Evolutionary conservation across 2,888 invertebrate genomes (phyloP).

Genomic region (Therioaphis trifolii): DNA sequence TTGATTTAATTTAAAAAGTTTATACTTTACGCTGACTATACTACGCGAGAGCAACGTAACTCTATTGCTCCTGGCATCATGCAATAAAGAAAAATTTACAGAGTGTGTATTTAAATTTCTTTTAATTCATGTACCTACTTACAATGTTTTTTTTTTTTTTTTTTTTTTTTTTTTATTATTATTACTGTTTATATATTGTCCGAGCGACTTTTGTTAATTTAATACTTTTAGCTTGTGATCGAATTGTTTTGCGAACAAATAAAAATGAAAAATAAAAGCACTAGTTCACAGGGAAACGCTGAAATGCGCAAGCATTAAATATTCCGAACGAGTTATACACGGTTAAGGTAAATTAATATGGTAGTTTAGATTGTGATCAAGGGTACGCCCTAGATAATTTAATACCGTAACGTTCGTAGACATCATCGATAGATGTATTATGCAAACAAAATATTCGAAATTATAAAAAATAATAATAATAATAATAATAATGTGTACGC

Average conservation of each 20-base stretch:
- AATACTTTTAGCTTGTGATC: too few species aligned
- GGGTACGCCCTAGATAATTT: background rate
- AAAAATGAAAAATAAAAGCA: too few species aligned
- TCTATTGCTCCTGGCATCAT: background rate
- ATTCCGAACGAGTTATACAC: background rate
- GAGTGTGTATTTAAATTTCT: background rate
- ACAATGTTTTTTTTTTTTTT: too few species aligned
- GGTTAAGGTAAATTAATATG: background rate
- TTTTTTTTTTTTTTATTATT: too few species aligned
- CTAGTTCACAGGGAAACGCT: background rate
- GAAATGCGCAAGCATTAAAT: background rate
- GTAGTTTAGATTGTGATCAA: background rate
- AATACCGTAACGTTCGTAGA: background rate
- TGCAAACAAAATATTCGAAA: too few species aligned
- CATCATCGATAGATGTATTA: too few species aligned
- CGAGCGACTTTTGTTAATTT: too few species aligned
- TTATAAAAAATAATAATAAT: too few species aligned
- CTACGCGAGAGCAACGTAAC: background rate
- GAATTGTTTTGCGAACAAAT: background rate
- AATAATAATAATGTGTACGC: too few species aligned
- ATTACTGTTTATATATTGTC: too few species aligned
- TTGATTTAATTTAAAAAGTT: constrained; percentile 42
- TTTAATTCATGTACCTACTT: background rate
- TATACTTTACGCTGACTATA: constrained; percentile 5
- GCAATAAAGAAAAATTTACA: background rate